Evolutionary conservation across 2,113 vertebrate species (phyloP).

Genomic region (Hirundichthys speculiger): DNA sequence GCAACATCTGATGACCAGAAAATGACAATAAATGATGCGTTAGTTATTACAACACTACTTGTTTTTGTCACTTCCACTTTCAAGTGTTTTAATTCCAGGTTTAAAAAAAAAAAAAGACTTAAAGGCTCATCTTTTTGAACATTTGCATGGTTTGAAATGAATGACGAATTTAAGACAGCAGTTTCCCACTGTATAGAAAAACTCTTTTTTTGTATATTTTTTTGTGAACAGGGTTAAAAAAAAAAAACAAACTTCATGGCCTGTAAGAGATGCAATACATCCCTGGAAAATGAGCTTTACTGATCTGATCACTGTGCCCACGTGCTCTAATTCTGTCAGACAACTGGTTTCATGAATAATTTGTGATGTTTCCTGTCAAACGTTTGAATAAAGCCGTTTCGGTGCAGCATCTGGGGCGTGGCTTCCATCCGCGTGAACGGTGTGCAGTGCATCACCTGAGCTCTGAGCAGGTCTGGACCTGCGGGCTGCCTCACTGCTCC

Average conservation of each 20-base stretch:
- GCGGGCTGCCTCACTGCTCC: background rate
- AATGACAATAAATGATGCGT: background rate
- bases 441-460: too few species aligned
- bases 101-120: conserved; percentile 1
- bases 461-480: background rate
- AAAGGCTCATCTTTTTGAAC: conserved; percentile 13
- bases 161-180: background rate
- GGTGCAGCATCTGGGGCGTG: conserved; percentile 3
- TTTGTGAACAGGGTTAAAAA: conserved; percentile 24
- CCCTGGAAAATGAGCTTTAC: conserved; percentile 44
- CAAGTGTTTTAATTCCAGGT: conserved; percentile 56
- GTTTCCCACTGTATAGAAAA: conserved; percentile 15
- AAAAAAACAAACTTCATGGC: background rate
- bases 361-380: conserved; percentile 52
- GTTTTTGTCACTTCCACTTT: conserved; percentile 21
- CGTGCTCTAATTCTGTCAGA: conserved; percentile 28
- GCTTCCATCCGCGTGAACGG: background rate
- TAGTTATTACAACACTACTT: too few species aligned
- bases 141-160: conserved; percentile 43
- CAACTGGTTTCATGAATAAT: conserved; percentile 33
- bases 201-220: conserved; percentile 14
- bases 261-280: conserved; percentile 55
- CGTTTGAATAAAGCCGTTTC: conserved; percentile 57
- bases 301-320: conserved; percentile 66
- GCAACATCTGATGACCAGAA: conserved; percentile 20